Evolutionary conservation across 2,113 vertebrate species (phyloP), one percentile per base, ranked within the genome.

Genomic region (Serinus canaria): DNA sequence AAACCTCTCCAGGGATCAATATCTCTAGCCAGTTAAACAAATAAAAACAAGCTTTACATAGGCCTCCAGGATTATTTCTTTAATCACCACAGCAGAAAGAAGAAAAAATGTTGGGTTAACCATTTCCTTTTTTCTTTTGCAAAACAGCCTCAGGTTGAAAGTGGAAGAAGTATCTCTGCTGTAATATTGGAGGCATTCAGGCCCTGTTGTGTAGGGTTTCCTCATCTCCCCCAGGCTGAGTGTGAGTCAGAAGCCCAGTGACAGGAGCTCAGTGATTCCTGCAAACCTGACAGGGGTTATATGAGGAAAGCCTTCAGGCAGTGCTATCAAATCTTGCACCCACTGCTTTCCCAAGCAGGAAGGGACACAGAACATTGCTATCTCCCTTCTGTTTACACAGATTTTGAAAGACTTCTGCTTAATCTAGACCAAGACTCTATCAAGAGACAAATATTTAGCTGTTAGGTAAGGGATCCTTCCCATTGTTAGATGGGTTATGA

Each of bases 361-460:
- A 74, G 53, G 44, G 33, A 50, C 22, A 5, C 2, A 83, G 64
- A 86, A 90, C 94, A 92, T 28, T 60, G 64, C 68, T 63, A 16
- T 86, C 63, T 80, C 46, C 41, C 49, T 76, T 90, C 76, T 89
- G 33, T 94, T 95, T 88, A 77, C 72, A 70, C 50, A 83, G 88
- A 92, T 80, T 90, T 77, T 39, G 50, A 90, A 77, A 80, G 70
- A 39, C 22, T 75, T 76, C 7, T 0, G 0, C 44, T 80, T 86
- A 53, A 88, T 66, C 86, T 31, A 31, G 50, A 53, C 72, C 43
- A 33, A 53, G 63, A 10, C 47, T 74, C 6, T 52, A 77, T 43
- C 50, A 46, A 28, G 83, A 74, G 59, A 59, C 21, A 92, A 95
- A 67, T 63, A 86, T 81, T 90, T 46, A 74, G 43, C 59, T 88